Conservation (phyloP, 2,113 vertebrate genomes). For the Lepisosteus oculatus region DNA sequence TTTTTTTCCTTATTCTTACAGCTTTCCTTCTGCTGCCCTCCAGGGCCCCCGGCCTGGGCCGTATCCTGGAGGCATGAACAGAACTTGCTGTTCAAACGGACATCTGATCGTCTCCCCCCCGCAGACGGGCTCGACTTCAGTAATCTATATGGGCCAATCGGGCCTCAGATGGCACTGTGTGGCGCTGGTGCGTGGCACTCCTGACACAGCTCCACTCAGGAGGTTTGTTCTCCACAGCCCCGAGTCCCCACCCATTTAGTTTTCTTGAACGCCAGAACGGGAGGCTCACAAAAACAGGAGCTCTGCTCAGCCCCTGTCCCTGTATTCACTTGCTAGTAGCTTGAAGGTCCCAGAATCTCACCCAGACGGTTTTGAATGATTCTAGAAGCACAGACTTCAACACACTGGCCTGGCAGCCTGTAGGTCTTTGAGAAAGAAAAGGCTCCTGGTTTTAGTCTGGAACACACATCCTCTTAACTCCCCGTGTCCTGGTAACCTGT, state of each 20-base stretch:
- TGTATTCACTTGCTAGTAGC: slow-evolving; percentile 46
- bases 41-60: slow-evolving; percentile 60
- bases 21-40: slow-evolving; percentile 65
- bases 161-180: slow-evolving; percentile 30
- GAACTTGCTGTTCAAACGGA: slow-evolving; percentile 47
- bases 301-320: slow-evolving; percentile 67
- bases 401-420: too few species aligned
- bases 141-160: slow-evolving; percentile 8
- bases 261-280: too few species aligned
- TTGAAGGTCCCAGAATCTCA: background rate
- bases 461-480: too few species aligned
- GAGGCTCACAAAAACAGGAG: slow-evolving; percentile 59
- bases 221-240: too few species aligned
- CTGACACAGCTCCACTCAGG: too few species aligned
- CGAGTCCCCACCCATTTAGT: too few species aligned
- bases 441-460: too few species aligned
- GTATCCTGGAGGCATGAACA: slow-evolving; percentile 61
- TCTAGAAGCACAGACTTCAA: too few species aligned
- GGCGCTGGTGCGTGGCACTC: too few species aligned
- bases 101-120: slow-evolving; percentile 66
- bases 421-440: too few species aligned
- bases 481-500: too few species aligned
- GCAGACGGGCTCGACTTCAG: slow-evolving; percentile 46
- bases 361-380: too few species aligned
- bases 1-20: background rate